These are phyloP conservation scores for Ceyx cyanopectus DNA, from an alignment of 2,113 vertebrate genomes.

Conservation along the genomic window DNA sequence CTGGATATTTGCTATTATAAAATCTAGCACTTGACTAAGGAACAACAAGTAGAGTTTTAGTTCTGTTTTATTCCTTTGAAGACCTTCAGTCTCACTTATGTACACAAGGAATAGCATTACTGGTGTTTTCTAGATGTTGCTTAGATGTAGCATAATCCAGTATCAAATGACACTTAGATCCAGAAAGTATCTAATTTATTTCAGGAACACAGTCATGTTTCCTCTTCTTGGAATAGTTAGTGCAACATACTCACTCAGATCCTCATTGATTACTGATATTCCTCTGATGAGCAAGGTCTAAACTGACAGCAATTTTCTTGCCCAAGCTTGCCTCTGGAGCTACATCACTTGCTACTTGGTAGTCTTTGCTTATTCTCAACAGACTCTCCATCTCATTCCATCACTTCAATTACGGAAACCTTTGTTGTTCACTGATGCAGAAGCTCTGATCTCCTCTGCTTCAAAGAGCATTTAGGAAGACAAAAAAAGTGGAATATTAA, in stretches of 20 bases:
- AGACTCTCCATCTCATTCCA: constrained; percentile 33
- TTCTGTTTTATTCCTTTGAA: not conserved
- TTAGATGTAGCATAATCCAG: not conserved
- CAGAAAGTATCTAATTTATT: not conserved
- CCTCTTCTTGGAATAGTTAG: not conserved
- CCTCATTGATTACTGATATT: constrained; percentile 76
- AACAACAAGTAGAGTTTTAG: not conserved
- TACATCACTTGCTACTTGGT: constrained; percentile 74
- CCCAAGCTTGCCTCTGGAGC: constrained; percentile 74
- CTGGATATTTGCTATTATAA: not conserved
- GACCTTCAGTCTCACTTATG: not conserved
- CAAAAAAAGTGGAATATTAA: not conserved
- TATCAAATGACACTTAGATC: not conserved
- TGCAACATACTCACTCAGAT: constrained; percentile 71
- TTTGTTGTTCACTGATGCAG: constrained; percentile 79
- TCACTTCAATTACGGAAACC: constrained; percentile 56
- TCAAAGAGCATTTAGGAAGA: constrained; percentile 76
- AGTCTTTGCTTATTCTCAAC: constrained; percentile 73
- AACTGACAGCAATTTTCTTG: constrained; percentile 82
- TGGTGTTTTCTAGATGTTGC: not conserved
- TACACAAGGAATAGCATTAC: not conserved
- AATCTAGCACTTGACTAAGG: not conserved
- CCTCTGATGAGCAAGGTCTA: constrained; percentile 77
- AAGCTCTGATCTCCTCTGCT: constrained; percentile 74
- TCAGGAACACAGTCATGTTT: not conserved